A percentile compares a stretch with the other conserved stretches of the same genome.
Evolutionary conservation across 2,113 vertebrate species (phyloP).

Genomic region (Pelecanus crispus): DNA sequence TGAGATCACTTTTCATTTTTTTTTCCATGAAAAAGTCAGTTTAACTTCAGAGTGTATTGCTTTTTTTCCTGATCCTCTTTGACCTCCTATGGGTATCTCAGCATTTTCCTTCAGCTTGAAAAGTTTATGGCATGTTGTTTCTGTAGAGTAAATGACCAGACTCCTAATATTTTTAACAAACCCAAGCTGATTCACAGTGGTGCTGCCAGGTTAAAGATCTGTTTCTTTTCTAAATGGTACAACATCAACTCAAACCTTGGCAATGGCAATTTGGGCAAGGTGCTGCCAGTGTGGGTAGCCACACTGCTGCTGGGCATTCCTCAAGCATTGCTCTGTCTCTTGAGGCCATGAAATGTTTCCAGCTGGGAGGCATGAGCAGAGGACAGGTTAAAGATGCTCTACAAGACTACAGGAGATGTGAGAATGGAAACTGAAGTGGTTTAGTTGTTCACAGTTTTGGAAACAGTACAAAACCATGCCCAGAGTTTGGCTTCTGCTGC

Average conservation of each 20-base stretch:
- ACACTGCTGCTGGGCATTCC: background rate
- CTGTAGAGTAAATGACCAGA: background rate
- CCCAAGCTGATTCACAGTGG: background rate
- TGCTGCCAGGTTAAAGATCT: background rate
- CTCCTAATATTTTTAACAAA: background rate
- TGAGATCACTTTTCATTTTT: background rate
- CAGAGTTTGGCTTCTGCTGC: background rate
- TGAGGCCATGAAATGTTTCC: background rate
- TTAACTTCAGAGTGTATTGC: background rate
- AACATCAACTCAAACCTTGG: background rate
- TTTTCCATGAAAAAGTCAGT: background rate
- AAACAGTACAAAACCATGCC: background rate
- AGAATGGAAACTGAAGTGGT: background rate
- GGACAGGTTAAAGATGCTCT: background rate
- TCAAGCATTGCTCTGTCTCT: background rate
- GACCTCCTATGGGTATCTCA: background rate
- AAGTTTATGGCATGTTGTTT: background rate
- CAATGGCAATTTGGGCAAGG: background rate
- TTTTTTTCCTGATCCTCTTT: background rate
- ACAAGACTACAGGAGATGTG: background rate
- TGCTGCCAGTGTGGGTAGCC: background rate
- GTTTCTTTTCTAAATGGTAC: background rate
- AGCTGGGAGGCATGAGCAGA: background rate
- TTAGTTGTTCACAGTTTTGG: background rate
- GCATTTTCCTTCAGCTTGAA: background rate